phyloP scores from a whole-genome alignment of 2,113 vertebrate genomes.

The Rhinolophus ferrumequinum region DNA sequence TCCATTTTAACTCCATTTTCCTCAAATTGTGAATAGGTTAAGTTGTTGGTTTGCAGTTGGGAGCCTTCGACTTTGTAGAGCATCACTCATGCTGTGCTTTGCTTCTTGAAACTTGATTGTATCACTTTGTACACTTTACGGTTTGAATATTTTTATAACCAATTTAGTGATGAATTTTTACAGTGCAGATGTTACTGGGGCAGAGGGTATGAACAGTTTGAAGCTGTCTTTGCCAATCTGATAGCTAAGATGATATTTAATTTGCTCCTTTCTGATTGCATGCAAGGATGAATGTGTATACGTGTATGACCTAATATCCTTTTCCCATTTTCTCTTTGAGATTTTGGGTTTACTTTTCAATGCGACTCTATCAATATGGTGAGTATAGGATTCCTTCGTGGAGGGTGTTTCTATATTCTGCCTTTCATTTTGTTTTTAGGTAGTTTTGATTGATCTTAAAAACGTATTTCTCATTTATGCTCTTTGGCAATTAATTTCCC shows the following conservation, averaged over 20 bases:
- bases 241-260: background rate
- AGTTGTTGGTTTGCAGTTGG: background rate
- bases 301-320: background rate
- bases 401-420: background rate
- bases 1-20: background rate
- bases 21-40: background rate
- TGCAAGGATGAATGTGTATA: background rate
- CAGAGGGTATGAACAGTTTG: background rate
- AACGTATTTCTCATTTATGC: background rate
- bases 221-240: background rate
- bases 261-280: background rate
- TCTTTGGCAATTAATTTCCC: background rate
- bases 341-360: background rate
- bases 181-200: conserved; percentile 27
- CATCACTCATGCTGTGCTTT: background rate
- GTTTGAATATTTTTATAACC: conserved; percentile 34
- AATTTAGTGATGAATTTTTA: conserved; percentile 22
- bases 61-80: background rate
- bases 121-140: background rate
- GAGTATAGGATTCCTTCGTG: background rate
- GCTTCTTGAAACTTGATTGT: background rate
- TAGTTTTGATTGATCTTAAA: background rate
- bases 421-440: background rate
- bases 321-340: background rate
- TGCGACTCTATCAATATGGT: too few relatives aligned